Percentiles rank a stretch among this genome's conserved stretches.
phyloP scores from a whole-genome alignment of 2,113 vertebrate genomes.

The Phalacrocorax aristotelis region DNA sequence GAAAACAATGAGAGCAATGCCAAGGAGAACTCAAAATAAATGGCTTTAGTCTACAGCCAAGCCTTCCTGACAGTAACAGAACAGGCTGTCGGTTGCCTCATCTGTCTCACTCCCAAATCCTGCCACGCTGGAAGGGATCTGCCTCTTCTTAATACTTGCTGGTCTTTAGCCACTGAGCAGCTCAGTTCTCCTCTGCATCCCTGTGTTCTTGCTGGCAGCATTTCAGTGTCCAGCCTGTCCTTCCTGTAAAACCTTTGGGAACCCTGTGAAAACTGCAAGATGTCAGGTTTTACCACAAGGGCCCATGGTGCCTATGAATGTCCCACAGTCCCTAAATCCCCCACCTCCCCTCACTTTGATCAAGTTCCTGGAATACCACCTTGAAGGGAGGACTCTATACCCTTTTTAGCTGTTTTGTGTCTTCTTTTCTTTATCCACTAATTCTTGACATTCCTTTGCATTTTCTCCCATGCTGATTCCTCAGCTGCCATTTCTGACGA shows the following conservation, averaged over 20 bases:
- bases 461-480: background rate
- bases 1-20: background rate
- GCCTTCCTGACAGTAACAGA: background rate
- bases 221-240: background rate
- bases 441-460: background rate
- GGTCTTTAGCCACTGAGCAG: background rate
- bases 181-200: background rate
- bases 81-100: background rate
- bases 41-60: background rate
- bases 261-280: background rate
- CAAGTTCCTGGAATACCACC: background rate
- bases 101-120: background rate
- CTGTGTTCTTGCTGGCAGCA: background rate
- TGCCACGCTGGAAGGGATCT: background rate
- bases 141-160: background rate
- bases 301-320: accelerated
- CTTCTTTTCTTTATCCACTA: background rate
- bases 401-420: background rate
- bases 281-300: background rate
- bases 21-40: background rate
- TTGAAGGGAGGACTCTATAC: background rate
- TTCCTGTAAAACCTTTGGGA: background rate
- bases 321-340: background rate
- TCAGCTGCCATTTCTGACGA: background rate
- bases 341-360: background rate